Evolutionary conservation across 2,113 vertebrate genomes (phyloP).

Genomic region (Scortum barcoo): DNA sequence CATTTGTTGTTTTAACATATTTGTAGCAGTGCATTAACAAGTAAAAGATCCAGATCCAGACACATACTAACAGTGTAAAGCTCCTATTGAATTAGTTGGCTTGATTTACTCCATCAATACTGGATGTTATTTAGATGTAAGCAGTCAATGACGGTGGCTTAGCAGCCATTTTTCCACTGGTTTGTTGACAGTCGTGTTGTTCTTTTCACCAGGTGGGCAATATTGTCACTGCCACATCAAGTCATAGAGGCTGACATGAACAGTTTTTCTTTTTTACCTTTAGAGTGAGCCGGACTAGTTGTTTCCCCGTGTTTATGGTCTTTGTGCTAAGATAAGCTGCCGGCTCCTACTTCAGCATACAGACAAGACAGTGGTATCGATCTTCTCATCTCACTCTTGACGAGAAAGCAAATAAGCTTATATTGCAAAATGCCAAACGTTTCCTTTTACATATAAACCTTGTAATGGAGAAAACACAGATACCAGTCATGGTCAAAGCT

Average conservation of each 20-base stretch:
- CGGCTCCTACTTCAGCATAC: neutral
- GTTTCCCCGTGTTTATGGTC: neutral
- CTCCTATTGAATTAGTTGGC: neutral
- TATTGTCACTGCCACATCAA: too few relatives aligned
- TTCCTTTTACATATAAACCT: conserved; percentile 14
- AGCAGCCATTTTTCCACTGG: neutral
- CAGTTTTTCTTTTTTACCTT: neutral
- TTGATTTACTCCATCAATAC: neutral
- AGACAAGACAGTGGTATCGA: neutral
- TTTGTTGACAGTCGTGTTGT: neutral
- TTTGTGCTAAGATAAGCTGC: neutral
- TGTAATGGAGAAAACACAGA: conserved; percentile 43
- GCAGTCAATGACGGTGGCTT: neutral
- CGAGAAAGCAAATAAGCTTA: neutral
- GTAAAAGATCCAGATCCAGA: neutral
- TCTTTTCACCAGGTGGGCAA: too few relatives aligned
- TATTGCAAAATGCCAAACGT: neutral
- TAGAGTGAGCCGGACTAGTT: neutral
- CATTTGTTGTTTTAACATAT: neutral
- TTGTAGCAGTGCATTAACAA: neutral
- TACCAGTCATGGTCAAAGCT: conserved; percentile 13
- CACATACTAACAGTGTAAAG: too few relatives aligned
- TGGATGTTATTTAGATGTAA: neutral
- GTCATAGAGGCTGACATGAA: too few relatives aligned
- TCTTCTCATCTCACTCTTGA: neutral